A percentile compares a stretch with the other conserved stretches of the same genome.
phyloP scores from a whole-genome alignment of 2,113 vertebrate species.

The Cyprinodon brontotheroides region DNA sequence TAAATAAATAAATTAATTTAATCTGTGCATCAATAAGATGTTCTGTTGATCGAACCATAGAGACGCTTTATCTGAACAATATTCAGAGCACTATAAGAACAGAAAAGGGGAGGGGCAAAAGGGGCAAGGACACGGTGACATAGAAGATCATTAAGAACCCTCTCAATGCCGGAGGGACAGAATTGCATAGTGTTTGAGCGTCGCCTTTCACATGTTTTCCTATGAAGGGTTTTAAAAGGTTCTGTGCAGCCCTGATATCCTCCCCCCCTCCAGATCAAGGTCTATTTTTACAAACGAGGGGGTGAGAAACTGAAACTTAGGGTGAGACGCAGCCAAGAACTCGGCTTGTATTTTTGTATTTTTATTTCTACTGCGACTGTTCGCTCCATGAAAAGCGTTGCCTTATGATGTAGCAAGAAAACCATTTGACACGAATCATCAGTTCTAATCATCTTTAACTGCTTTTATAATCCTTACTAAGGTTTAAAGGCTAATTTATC shows the following conservation, averaged over 20 bases:
- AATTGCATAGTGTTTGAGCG: constrained; percentile 69
- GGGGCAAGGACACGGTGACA: constrained; percentile 37
- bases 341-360: constrained; percentile 15
- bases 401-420: neutral
- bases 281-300: constrained; percentile 67
- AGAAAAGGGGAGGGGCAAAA: constrained; percentile 16
- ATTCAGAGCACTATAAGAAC: constrained; percentile 49
- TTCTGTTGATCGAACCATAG: constrained; percentile 14
- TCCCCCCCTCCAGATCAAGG: neutral
- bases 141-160: constrained; percentile 8
- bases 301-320: constrained; percentile 49
- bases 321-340: constrained; percentile 26
- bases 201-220: constrained; percentile 22
- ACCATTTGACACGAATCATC: neutral
- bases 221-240: constrained; percentile 15
- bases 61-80: constrained; percentile 37
- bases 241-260: constrained; percentile 22
- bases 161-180: constrained; percentile 22
- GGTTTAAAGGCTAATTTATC: neutral
- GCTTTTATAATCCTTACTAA: neutral
- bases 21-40: constrained; percentile 33
- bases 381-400: neutral
- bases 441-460: neutral
- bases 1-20: constrained; percentile 15
- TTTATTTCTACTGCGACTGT: neutral